A percentile compares a stretch with the other conserved stretches of the same genome.
Conservation (phyloP, 2,888 invertebrate genomes). For the Cerceris rybyensis region DNA sequence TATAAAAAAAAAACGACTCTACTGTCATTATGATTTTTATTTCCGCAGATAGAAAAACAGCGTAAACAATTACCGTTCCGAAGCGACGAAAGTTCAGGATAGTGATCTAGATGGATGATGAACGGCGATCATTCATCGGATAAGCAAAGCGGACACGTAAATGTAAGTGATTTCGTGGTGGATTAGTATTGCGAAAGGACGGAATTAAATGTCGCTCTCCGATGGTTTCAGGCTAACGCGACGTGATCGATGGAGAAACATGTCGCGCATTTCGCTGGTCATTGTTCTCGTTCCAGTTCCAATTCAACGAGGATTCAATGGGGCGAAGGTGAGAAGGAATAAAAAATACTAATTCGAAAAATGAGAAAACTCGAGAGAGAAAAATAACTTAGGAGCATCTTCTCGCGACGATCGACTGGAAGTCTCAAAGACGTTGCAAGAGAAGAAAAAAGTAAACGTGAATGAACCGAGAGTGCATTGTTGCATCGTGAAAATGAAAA, state of each 20-base stretch:
- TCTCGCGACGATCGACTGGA: too few species aligned
- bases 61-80: too few species aligned
- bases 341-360: slow-evolving; percentile 31
- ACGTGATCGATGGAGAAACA: slow-evolving; percentile 24
- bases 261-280: slow-evolving; percentile 30
- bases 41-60: too few species aligned
- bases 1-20: too few species aligned
- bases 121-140: background rate
- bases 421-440: too few species aligned
- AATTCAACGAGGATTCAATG: slow-evolving; percentile 20
- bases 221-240: background rate
- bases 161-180: slow-evolving; percentile 9
- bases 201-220: slow-evolving; percentile 1
- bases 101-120: too few species aligned
- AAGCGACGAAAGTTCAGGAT: too few species aligned
- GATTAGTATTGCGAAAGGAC: background rate
- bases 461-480: too few species aligned
- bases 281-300: slow-evolving; percentile 28
- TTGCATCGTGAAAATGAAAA: too few species aligned
- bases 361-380: background rate
- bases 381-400: too few species aligned
- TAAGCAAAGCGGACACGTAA: background rate
- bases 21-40: too few species aligned
- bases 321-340: slow-evolving; percentile 7
- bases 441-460: too few species aligned